These are phyloP conservation scores for Ichneumon xanthorius DNA, from an alignment of 2,888 invertebrate genomes.

Conservation along the genomic window DNA sequence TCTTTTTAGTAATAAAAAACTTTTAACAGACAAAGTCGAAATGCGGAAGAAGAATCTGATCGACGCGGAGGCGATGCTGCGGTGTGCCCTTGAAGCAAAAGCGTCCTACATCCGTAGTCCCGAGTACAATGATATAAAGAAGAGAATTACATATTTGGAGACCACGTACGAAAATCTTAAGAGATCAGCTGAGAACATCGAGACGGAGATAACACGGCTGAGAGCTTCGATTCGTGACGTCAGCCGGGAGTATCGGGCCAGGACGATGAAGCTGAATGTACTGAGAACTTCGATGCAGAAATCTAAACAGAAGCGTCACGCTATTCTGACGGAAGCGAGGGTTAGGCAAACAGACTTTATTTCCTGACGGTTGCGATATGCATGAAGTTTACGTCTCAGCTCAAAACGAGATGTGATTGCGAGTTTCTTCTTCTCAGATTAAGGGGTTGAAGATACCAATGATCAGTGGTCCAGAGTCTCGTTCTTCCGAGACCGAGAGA, in stretches of 20 bases:
- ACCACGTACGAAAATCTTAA: neutral
- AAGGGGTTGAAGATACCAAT: slow-evolving; percentile 32
- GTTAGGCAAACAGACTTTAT: slow-evolving; percentile 83
- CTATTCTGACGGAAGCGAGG: slow-evolving; percentile 95
- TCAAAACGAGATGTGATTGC: neutral
- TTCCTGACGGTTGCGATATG: neutral
- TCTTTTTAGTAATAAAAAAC: neutral
- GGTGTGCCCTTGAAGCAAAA: neutral
- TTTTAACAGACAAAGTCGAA: slow-evolving; percentile 89
- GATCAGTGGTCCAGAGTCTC: neutral
- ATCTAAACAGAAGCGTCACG: slow-evolving; percentile 93
- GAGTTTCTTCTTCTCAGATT: slow-evolving; percentile 16
- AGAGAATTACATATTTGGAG: neutral
- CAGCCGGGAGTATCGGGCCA: slow-evolving; percentile 93
- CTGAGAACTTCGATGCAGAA: slow-evolving; percentile 94
- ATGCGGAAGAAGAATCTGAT: slow-evolving; percentile 95
- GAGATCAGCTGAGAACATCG: too few relatives aligned
- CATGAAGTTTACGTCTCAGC: neutral
- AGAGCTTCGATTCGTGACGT: slow-evolving; percentile 83
- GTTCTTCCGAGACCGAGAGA: neutral
- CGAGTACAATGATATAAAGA: neutral
- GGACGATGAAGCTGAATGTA: slow-evolving; percentile 91
- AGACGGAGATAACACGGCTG: neutral
- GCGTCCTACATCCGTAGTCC: too few relatives aligned
- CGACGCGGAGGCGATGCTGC: slow-evolving; percentile 93